Evolutionary conservation across 2,888 invertebrate genomes (phyloP).

Genomic region (Heliothis peltigera): DNA sequence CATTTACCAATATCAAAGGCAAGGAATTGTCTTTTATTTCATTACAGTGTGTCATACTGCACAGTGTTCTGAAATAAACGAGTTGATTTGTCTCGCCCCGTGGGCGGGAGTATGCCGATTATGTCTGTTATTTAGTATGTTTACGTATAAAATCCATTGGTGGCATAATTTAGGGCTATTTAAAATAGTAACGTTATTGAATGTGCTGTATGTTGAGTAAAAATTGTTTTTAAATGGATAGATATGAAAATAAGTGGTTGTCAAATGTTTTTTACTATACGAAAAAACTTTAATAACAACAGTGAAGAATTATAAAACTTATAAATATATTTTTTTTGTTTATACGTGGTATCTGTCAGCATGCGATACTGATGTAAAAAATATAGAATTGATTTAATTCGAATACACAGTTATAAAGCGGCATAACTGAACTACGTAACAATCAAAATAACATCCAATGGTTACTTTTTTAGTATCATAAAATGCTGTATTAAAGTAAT

Average conservation of each 20-base stretch:
- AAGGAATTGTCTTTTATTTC: conserved; percentile 63
- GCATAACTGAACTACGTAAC: too few species aligned
- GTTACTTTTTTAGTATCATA: too few species aligned
- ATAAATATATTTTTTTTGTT: background rate
- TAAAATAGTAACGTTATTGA: conserved; percentile 31
- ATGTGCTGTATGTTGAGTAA: conserved; percentile 23
- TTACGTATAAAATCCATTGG: conserved; percentile 40
- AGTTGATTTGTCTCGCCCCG: conserved; percentile 61
- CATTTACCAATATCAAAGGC: conserved; percentile 70
- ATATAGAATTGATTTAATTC: too few species aligned
- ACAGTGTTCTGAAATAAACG: conserved; percentile 55
- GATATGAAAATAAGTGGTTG: conserved; percentile 10
- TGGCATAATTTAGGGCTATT: conserved; percentile 30
- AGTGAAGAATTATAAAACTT: background rate
- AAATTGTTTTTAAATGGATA: conserved; percentile 29
- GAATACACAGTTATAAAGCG: too few species aligned
- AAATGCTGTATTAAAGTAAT: too few species aligned
- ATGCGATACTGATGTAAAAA: too few species aligned
- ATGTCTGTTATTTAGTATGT: conserved; percentile 43
- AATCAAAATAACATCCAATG: too few species aligned
- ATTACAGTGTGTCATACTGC: conserved; percentile 66
- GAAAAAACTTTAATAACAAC: background rate
- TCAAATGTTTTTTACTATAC: conserved; percentile 2
- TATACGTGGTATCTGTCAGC: background rate
- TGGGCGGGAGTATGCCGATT: conserved; percentile 59